phyloP scores from a whole-genome alignment of 2,113 vertebrate species.

The Hydropotes inermis region DNA sequence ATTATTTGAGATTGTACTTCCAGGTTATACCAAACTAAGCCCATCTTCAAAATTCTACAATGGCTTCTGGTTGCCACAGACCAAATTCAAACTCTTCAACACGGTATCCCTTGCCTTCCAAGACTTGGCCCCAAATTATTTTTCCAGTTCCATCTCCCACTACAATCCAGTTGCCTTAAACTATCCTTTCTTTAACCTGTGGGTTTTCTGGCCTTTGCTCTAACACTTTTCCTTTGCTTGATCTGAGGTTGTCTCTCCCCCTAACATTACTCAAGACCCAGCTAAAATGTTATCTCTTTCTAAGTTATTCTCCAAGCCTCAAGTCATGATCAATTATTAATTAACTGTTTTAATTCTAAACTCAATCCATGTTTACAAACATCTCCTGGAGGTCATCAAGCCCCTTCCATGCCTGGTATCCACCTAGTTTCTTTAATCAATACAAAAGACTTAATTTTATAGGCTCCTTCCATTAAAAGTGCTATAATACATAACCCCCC shows the following conservation, averaged over 20 bases:
- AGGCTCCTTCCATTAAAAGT: background rate
- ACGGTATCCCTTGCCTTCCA: background rate
- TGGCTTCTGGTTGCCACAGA: background rate
- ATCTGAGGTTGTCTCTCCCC: background rate
- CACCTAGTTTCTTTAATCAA: background rate
- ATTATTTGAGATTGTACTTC: background rate
- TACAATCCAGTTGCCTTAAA: background rate
- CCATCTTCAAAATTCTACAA: background rate
- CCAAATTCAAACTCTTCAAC: background rate
- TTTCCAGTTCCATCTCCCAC: background rate
- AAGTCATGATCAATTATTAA: background rate
- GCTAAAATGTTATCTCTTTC: background rate
- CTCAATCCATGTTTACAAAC: constrained; percentile 20
- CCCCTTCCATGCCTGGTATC: background rate
- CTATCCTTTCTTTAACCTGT: background rate
- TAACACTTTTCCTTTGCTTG: background rate
- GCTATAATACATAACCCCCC: background rate
- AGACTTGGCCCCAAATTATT: background rate
- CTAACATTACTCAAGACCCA: background rate
- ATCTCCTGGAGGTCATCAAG: background rate
- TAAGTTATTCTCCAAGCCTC: background rate
- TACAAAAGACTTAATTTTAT: constrained; percentile 5
- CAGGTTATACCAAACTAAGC: background rate
- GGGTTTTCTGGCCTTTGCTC: background rate
- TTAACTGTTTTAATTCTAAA: background rate